phyloP scores from a whole-genome alignment of 2,888 invertebrate genomes.

The Hirtodrosophila confusa region DNA sequence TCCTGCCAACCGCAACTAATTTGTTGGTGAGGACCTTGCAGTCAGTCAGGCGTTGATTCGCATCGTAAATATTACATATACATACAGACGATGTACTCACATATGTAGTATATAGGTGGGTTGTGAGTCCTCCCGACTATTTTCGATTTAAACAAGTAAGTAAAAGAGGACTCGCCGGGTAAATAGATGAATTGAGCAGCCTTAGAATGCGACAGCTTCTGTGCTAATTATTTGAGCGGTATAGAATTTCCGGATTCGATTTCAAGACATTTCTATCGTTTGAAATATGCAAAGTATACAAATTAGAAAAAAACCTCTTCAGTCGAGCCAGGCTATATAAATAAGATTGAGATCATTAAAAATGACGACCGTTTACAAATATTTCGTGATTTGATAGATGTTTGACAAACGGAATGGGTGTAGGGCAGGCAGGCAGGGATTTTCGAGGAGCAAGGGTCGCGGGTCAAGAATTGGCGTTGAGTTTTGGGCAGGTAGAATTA shows the following conservation, averaged over 20 bases:
- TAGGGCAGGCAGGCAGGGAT: constrained; percentile 6
- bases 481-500: constrained; percentile 55
- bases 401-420: constrained; percentile 3
- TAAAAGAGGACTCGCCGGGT: not conserved
- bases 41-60: constrained; percentile 43
- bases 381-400: constrained; percentile 34
- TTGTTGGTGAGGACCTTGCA: constrained; percentile 53
- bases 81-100: not conserved
- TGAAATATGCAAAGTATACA: no score
- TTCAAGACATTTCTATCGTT: no score
- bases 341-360: not conserved
- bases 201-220: no score
- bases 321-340: no score
- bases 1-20: constrained; percentile 59
- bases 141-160: not conserved
- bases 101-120: not conserved
- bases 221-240: no score
- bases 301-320: no score
- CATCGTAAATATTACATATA: constrained; percentile 37
- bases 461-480: not conserved
- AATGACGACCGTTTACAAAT: constrained; percentile 37
- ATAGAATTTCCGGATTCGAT: no score
- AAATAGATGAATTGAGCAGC: not conserved
- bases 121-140: not conserved
- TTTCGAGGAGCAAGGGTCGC: not conserved